Conservation (phyloP, 2,888 invertebrate species). For the Sphaeridia pumilis region DNA sequence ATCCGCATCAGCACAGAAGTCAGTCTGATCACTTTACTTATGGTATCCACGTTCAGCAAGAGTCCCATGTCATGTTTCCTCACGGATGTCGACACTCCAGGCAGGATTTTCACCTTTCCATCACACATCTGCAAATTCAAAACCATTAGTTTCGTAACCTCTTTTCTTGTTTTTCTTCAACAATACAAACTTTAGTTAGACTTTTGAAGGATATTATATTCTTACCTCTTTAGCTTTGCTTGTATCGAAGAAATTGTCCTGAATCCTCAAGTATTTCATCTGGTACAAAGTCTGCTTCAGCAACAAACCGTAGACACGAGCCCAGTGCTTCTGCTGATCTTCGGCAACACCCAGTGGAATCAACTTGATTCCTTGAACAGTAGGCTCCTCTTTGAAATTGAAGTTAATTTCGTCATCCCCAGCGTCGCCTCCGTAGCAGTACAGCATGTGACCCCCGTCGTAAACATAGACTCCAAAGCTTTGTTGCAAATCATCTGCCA, state of each 20-base stretch:
- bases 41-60: conserved; percentile 64
- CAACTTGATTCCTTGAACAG: neutral
- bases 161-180: too few species aligned
- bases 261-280: neutral
- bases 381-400: neutral
- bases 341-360: neutral
- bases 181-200: too few species aligned
- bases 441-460: neutral
- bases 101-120: conserved; percentile 37
- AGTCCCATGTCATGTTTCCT: conserved; percentile 63
- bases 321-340: neutral
- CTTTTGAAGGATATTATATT: too few species aligned
- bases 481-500: neutral
- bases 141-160: neutral
- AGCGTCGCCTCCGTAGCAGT: neutral
- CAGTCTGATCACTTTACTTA: conserved; percentile 69
- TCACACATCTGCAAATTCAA: neutral
- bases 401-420: neutral
- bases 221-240: neutral
- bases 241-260: neutral
- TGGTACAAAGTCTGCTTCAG: neutral
- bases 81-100: conserved; percentile 54
- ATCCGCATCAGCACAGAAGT: conserved; percentile 50
- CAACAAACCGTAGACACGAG: neutral
- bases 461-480: neutral